Evolutionary conservation across 2,797 vertebrate genomes (phyloP), one percentile per base, ranked within the genome.

Genomic region (Oryzias dopingdopingensis): DNA sequence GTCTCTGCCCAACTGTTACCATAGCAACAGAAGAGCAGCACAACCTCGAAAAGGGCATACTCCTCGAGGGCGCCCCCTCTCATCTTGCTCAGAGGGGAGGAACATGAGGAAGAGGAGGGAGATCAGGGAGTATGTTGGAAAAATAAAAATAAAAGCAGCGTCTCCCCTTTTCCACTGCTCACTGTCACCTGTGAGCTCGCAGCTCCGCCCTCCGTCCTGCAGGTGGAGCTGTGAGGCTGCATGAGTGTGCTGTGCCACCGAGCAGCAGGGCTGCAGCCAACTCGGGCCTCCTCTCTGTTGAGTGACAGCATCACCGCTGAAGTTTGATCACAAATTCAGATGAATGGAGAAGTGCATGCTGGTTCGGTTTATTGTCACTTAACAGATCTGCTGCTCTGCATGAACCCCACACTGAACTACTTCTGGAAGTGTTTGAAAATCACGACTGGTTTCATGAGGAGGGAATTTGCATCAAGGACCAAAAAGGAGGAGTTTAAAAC

Each of bases 121-220:
- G 89, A 86, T 83, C 91, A 92, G 89, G 92, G 89, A 92, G 91
- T 93, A 92, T 70, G 92, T 92, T 80, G 54, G 14, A 67, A 42
- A 37, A 2, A 37, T 12, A 12, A 3, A 37, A 37, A 37, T 12
- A 37, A 13, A 37, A 42, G 42, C 22, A 52, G 46, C 14, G 49
- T 71, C 60, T 7, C 29, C 37, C 42, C 52, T 42, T 42, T 45
- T 23, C 62, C 64, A 72, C 93, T 6, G 29, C 51, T 67, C 70
- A 72, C 66, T 23, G 14, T 65, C 59, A 79, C 72, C 41, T 54
- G 56, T 74, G 70, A 72, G 70, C 51, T 53, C 16, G 48, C 79
- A 81, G 81, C 74, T 70, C 69, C 23, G 49, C 63, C 49, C 66
- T 62, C 67, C 6, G 40, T 46, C 71, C 23, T 40, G 47, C 32